A percentile compares a stretch with the other conserved stretches of the same genome.
phyloP scores from a whole-genome alignment of 2,113 vertebrate species.

The Hyaena hyaena region DNA sequence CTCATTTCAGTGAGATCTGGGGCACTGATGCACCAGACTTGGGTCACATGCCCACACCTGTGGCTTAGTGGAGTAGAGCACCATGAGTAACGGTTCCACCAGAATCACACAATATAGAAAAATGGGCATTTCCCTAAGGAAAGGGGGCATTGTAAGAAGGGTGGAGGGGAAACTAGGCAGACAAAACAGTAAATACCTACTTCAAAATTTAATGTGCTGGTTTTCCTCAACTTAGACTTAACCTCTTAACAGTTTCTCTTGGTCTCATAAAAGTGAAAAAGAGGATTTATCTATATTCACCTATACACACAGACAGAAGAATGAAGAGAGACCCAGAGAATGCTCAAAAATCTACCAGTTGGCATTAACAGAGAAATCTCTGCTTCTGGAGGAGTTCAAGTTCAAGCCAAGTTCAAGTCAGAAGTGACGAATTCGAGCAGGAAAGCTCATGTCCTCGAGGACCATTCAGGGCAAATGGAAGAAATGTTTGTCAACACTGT shows the following conservation, averaged over 20 bases:
- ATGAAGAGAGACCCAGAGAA: background rate
- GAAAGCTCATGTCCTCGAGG: background rate
- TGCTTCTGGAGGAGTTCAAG: background rate
- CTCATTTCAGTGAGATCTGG: background rate
- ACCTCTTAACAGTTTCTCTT: background rate
- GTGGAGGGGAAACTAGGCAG: background rate
- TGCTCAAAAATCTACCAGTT: background rate
- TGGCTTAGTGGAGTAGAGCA: background rate
- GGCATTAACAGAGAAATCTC: background rate
- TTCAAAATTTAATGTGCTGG: background rate
- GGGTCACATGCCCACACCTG: background rate
- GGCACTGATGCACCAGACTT: background rate
- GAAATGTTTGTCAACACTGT: background rate
- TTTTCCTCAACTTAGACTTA: constrained; percentile 2
- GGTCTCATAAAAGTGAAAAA: background rate
- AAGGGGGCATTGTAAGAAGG: background rate
- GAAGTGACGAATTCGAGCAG: background rate
- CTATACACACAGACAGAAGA: background rate
- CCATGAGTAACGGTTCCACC: background rate
- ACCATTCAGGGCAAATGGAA: background rate
- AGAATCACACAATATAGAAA: background rate
- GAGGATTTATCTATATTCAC: background rate
- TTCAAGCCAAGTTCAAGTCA: background rate
- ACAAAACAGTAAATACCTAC: background rate
- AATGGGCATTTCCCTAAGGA: background rate